These are phyloP conservation scores for Melanotaenia parkinsoni DNA, from an alignment of 2,797 vertebrate species.

Conservation along the genomic window DNA sequence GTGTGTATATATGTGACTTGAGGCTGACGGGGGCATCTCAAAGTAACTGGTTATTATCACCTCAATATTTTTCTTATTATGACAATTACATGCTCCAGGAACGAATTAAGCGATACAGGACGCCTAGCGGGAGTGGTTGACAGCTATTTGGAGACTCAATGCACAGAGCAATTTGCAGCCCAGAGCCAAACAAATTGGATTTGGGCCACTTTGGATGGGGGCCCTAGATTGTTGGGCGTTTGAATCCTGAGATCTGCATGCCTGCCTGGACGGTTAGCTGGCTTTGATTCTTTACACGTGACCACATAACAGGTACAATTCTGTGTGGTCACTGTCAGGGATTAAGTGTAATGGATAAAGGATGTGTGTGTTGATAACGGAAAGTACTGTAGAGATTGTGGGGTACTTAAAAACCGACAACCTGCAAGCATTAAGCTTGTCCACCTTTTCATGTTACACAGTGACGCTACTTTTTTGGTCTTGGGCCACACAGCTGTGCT, in stretches of 20 bases:
- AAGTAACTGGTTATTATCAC: constrained; percentile 88
- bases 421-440: constrained; percentile 40
- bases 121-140: constrained; percentile 86
- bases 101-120: constrained; percentile 86
- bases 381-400: constrained; percentile 17
- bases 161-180: constrained; percentile 89
- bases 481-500: constrained; percentile 72
- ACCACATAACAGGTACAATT: constrained; percentile 60
- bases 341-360: constrained; percentile 33
- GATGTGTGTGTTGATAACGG: constrained; percentile 18
- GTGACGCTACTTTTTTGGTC: constrained; percentile 62
- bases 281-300: constrained; percentile 67
- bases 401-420: neutral
- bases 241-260: constrained; percentile 70
- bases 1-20: constrained; percentile 48
- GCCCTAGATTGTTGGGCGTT: constrained; percentile 83
- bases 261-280: constrained; percentile 66
- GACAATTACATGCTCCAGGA: constrained; percentile 89
- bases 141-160: constrained; percentile 89
- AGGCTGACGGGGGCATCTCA: constrained; percentile 69
- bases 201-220: constrained; percentile 87
- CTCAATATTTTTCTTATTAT: constrained; percentile 90
- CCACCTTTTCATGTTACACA: constrained; percentile 55
- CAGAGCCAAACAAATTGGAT: constrained; percentile 87
- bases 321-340: constrained; percentile 36